Conservation (phyloP, 2,113 vertebrate genomes). For the Psilopogon haemacephalus region DNA sequence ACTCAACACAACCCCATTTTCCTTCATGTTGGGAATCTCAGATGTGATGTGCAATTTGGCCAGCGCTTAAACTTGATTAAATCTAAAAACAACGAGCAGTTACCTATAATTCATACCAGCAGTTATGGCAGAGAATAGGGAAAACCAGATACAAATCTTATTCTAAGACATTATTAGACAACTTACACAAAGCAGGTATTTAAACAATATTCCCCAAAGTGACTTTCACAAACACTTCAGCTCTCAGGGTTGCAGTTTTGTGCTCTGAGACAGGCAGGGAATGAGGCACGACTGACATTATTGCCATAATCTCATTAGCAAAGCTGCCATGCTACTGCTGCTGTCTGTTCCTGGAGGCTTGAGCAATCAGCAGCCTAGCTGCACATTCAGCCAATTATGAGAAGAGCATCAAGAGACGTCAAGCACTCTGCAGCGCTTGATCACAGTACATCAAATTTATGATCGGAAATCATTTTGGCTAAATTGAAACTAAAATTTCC, state of each 20-base stretch:
- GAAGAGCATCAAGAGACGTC: neutral
- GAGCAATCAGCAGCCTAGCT: neutral
- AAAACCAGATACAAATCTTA: neutral
- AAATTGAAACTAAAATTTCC: neutral
- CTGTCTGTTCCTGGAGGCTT: neutral
- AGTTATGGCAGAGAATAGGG: neutral
- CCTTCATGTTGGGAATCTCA: neutral
- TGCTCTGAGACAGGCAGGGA: neutral
- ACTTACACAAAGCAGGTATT: neutral
- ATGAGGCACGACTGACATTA: fast-evolving
- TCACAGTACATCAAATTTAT: fast-evolving
- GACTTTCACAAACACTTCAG: neutral
- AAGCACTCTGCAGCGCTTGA: fast-evolving
- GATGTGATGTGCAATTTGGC: neutral
- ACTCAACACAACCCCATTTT: neutral
- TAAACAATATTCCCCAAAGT: neutral
- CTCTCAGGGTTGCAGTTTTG: neutral
- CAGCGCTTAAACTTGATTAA: neutral
- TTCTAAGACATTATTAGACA: neutral
- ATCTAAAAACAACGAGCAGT: neutral
- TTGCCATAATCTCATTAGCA: neutral
- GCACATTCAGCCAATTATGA: neutral
- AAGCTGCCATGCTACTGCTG: neutral
- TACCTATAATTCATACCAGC: neutral
- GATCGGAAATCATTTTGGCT: neutral